These are phyloP conservation scores for Melanotaenia maccullochi DNA, from an alignment of 2,797 vertebrate species.

Conservation along the genomic window DNA sequence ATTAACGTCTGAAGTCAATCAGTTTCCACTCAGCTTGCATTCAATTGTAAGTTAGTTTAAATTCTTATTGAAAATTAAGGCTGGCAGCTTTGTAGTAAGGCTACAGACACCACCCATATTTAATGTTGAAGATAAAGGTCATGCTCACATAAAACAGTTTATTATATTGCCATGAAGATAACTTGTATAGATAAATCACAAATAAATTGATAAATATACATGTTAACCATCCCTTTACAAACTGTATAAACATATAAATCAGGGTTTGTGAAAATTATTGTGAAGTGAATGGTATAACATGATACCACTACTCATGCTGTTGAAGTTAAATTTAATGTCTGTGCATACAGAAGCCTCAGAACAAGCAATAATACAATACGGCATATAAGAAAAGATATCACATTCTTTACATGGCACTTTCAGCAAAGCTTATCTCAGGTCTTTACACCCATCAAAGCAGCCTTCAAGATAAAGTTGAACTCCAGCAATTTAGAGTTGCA, in stretches of 20 bases:
- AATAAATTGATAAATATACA: neutral
- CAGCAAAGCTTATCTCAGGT: neutral
- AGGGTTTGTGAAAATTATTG: too few relatives aligned
- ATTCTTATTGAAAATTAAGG: neutral
- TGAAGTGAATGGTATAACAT: too few relatives aligned
- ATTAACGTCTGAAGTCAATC: conserved; percentile 39
- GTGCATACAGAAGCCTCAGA: too few relatives aligned
- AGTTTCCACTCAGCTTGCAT: conserved; percentile 38
- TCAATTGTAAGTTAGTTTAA: conserved; percentile 2
- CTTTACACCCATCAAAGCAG: neutral
- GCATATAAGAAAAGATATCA: too few relatives aligned
- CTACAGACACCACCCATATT: neutral
- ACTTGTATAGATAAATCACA: neutral
- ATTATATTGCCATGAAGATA: neutral
- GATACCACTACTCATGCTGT: too few relatives aligned
- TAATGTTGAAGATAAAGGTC: neutral
- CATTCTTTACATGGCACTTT: too few relatives aligned
- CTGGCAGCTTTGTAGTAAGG: too few relatives aligned
- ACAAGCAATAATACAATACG: too few relatives aligned
- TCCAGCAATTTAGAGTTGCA: neutral
- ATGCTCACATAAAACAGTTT: neutral
- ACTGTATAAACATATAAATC: too few relatives aligned
- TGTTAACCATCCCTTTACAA: too few relatives aligned
- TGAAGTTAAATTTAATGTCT: too few relatives aligned
- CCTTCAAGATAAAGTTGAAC: neutral